These are phyloP conservation scores for Acrobasis consociella DNA, from an alignment of 2,888 invertebrate genomes.

Conservation along the genomic window DNA sequence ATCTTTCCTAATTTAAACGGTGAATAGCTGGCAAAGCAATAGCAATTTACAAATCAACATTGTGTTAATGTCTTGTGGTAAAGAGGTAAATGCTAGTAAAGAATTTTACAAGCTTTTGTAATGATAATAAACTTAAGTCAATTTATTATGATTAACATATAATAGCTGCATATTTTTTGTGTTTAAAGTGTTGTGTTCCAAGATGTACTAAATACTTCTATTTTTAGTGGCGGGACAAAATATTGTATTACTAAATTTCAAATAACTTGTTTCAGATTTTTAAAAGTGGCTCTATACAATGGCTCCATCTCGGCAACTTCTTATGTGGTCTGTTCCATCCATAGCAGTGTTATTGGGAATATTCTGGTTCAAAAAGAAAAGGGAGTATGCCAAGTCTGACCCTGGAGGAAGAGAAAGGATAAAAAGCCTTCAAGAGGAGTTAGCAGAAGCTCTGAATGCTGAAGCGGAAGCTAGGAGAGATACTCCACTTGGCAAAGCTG, in stretches of 20 bases:
- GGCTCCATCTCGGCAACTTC: conserved; percentile 89
- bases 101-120: too few species aligned
- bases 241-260: background rate
- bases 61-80: background rate
- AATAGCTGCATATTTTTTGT: conserved; percentile 43
- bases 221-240: too few species aligned
- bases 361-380: conserved; percentile 92
- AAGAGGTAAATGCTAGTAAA: background rate
- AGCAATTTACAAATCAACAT: background rate
- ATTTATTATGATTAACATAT: too few species aligned
- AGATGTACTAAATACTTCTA: background rate
- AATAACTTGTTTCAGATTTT: conserved; percentile 40
- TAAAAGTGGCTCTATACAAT: conserved; percentile 89
- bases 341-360: conserved; percentile 90
- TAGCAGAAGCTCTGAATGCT: conserved; percentile 72
- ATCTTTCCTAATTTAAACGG: conserved; percentile 22
- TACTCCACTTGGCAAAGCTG: conserved; percentile 72
- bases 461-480: conserved; percentile 64
- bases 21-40: background rate
- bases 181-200: conserved; percentile 61
- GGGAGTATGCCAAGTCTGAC: conserved; percentile 88
- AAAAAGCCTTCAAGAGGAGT: conserved; percentile 75
- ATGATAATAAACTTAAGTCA: too few species aligned
- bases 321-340: conserved; percentile 91
- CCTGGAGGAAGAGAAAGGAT: conserved; percentile 85